Evolutionary conservation across 1,140 invertebrate genomes (phyloP).

Genomic region (Calycopis cecrops): DNA sequence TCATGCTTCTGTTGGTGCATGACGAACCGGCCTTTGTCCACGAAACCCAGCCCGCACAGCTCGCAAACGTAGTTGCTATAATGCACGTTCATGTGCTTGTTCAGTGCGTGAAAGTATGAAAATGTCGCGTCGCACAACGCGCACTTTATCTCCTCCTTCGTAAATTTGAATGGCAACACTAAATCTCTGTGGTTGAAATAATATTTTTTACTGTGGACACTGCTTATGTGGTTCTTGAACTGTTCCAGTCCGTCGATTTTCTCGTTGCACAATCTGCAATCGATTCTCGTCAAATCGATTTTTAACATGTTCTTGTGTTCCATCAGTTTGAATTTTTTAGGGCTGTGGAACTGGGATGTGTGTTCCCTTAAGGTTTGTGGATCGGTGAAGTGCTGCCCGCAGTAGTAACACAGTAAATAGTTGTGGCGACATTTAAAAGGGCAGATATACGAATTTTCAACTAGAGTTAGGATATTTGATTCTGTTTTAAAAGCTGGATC

Average conservation of each 20-base stretch:
- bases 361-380: conserved; percentile 39
- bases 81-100: conserved; percentile 65
- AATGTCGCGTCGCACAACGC: conserved; percentile 45
- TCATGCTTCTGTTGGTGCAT: conserved; percentile 69
- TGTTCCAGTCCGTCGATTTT: conserved; percentile 44
- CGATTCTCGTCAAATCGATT: conserved; percentile 52
- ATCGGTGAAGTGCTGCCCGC: conserved; percentile 44
- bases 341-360: conserved; percentile 37
- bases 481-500: conserved; percentile 54
- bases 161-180: conserved; percentile 50
- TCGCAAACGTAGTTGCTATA: conserved; percentile 77
- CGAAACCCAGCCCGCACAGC: conserved; percentile 78
- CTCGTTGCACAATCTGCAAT: conserved; percentile 44
- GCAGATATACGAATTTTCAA: conserved; percentile 55
- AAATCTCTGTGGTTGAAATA: conserved; percentile 48
- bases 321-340: conserved; percentile 55
- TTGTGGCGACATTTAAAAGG: conserved; percentile 64
- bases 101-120: conserved; percentile 59
- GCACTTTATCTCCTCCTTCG: conserved; percentile 43
- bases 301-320: conserved; percentile 61
- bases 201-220: conserved; percentile 47
- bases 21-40: conserved; percentile 58
- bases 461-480: conserved; percentile 52
- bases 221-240: conserved; percentile 47
- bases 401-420: conserved; percentile 58